These are phyloP conservation scores for Pterocles orientalis DNA, from an alignment of 2,113 vertebrate species.

Conservation along the genomic window DNA sequence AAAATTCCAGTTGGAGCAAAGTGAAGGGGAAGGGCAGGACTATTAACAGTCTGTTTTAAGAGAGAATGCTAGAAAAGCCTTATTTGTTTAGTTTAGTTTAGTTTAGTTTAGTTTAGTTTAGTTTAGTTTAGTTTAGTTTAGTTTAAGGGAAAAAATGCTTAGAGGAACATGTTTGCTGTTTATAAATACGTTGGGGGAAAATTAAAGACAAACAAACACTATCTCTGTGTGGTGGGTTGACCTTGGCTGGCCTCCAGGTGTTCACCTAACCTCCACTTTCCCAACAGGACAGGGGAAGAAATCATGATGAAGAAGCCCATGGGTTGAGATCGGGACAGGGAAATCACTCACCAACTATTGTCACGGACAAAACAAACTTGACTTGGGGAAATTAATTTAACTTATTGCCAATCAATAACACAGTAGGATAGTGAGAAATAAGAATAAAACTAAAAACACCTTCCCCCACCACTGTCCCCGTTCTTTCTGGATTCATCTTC, in stretches of 20 bases:
- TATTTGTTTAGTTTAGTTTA: not conserved
- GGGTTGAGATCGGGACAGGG: fast-evolving
- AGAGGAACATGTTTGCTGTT: not conserved
- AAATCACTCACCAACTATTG: not conserved
- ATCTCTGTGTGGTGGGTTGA: not conserved
- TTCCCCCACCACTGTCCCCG: fast-evolving
- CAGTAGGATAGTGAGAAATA: not conserved
- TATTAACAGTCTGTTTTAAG: not conserved
- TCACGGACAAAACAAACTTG: not conserved
- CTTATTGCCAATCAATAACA: not conserved
- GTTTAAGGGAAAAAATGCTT: not conserved
- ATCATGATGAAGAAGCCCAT: not conserved
- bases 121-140: not conserved
- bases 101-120: not conserved
- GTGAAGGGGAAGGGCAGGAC: not conserved
- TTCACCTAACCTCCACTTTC: not conserved
- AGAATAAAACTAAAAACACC: not conserved
- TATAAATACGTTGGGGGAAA: not conserved
- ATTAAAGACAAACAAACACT: not conserved
- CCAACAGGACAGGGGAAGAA: not conserved
- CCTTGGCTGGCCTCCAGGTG: not conserved
- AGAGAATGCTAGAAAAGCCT: not conserved
- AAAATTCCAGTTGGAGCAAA: not conserved
- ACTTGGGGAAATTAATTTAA: not conserved
- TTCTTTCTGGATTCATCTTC: not conserved